Evolutionary conservation across 2,797 vertebrate species (phyloP).

Genomic region (Muscicapa comitata): DNA sequence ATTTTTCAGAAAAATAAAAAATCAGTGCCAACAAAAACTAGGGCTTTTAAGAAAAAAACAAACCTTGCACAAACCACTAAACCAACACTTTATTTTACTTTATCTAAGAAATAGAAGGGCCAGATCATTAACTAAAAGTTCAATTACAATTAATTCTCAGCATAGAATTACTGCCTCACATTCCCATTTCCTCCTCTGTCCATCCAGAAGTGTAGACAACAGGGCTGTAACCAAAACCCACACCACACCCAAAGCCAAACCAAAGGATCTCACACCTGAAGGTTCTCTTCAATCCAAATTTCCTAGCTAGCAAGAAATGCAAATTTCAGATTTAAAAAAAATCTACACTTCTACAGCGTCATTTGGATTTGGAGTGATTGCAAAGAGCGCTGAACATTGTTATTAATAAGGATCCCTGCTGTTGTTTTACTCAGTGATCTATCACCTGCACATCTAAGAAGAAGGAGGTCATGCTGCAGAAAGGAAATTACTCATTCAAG

Average conservation of each 20-base stretch:
- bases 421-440: conserved; percentile 63
- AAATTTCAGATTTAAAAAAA: not conserved
- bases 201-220: not conserved
- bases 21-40: not conserved
- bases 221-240: not conserved
- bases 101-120: not conserved
- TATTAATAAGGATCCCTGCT: conserved; percentile 68
- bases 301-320: not conserved
- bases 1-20: not conserved
- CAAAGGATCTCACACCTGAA: not conserved
- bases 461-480: conserved; percentile 47
- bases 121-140: not conserved
- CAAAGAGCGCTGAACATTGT: conserved; percentile 52
- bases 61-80: not conserved
- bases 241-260: not conserved
- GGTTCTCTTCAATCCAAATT: not conserved
- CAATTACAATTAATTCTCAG: not conserved
- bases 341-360: not conserved
- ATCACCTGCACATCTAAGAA: conserved; percentile 58
- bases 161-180: not conserved
- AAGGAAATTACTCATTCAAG: conserved; percentile 59
- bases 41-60: not conserved
- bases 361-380: conserved; percentile 41
- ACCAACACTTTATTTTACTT: not conserved
- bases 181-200: not conserved